Conservation (phyloP, 2,113 vertebrate species). For the Tauraco erythrolophus region DNA sequence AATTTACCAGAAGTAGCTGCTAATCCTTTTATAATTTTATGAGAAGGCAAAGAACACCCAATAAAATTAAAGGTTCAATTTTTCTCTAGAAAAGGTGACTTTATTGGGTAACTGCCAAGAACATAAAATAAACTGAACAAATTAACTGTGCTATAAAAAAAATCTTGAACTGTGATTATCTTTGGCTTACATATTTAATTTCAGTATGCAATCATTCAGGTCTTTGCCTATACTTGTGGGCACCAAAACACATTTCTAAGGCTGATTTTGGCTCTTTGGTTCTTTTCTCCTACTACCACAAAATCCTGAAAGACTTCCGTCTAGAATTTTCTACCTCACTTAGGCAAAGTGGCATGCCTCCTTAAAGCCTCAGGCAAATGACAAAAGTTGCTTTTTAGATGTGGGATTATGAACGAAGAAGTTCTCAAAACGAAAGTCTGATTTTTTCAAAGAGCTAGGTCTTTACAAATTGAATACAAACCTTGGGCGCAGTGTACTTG, state of each 20-base stretch:
- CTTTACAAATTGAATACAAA: background rate
- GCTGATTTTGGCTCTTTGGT: background rate
- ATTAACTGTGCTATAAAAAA: background rate
- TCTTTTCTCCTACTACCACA: background rate
- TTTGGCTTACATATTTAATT: background rate
- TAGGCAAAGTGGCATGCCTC: background rate
- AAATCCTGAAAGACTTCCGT: fast-evolving
- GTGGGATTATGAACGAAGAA: background rate
- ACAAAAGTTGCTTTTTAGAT: background rate
- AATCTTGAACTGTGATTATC: background rate
- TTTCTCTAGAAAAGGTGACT: background rate
- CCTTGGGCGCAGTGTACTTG: background rate
- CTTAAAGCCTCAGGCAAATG: background rate
- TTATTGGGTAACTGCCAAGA: background rate
- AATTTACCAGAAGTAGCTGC: background rate
- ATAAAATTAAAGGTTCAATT: background rate
- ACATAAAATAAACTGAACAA: background rate
- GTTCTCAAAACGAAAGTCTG: background rate
- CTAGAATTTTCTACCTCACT: background rate
- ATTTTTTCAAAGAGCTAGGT: background rate
- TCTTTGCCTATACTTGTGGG: background rate
- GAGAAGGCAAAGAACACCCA: background rate
- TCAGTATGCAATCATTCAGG: background rate
- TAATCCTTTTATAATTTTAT: background rate
- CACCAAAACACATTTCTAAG: background rate